Base-by-base conservation (phyloP, 2,888 invertebrate genomes). In the Philhelius pedissequus region DNA sequence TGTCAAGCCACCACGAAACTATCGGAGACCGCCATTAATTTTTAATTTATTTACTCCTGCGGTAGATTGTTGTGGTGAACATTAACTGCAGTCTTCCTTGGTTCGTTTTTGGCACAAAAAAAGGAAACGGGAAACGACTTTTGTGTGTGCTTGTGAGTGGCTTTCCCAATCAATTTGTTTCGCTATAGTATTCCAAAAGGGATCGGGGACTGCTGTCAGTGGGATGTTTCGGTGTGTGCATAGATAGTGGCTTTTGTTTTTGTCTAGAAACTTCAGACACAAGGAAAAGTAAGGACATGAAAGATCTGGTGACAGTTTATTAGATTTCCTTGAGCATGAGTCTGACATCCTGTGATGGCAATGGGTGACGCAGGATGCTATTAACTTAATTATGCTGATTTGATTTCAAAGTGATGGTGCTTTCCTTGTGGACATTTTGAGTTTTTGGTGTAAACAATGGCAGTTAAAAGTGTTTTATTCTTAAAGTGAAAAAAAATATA, bases 1-100 rank as follows among this genome's bases (percentile, higher is more conserved):
- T 11, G 25, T 50, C 54, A 40, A 62, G 50, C 50, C 22, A 73
- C 64, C 58, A 73, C 68, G 62, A 73, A 78, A 78, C 78, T 83
- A 75, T 74, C 78, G 83, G 43, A 66, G 70, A 83, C 78, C 78
- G 70, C 54, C 78, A 83, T 83, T 78, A 78, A 83, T 83, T 78
- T 83, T 83, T 83, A 83, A 83, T 83, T 83, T 83, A 83, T 83
- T 78, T 83, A 83, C 83, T 83, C 70, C 78, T 83, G 83, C 74
- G 83, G 83, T 74, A 58, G 69, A 83, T 78, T 73, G 78, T 68
- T 78, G 78, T 70, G 74, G 78, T 69, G 64, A 78, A 83, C 78
- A 78, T 83, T 83, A 83, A 78, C 83, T 83, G 78, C 74, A 83
- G 56, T 73, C 78, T 64, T 43, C 64, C 20, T 64, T 62, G 43